Evolutionary conservation across 2,797 vertebrate genomes (phyloP), one percentile per base, ranked within the genome.

Genomic region (Gymnothorax reevesii): DNA sequence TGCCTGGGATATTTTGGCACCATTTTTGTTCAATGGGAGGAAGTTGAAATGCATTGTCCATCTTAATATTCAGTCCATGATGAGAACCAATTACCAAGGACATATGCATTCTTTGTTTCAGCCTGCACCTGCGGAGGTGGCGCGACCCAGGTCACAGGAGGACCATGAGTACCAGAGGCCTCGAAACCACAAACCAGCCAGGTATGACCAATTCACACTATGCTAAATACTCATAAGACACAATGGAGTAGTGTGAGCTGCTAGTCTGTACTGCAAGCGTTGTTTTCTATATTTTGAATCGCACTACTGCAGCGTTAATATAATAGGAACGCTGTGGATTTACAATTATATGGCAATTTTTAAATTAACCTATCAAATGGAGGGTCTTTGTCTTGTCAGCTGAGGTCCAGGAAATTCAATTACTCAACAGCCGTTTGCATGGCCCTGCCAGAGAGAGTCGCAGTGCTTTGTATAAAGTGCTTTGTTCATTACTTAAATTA

Each of bases 91-190:
- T 85, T 7, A 79, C 20, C n/a, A 52, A 80, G 17, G 2, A 49
- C 80, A 33, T 75, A 17, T 73, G 84, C 89, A 86, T 59, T 60
- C 86, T 82, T 83, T 85, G 49, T 8, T 86, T 86, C 91, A 99
- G 97, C 91, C 93, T 1, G 95, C 94, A 84, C 83, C 95, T 0
- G 93, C 96, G 0, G 97, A 98, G 42, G 94, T 95, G 0, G 90
- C 93, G 0, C 95, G 95, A n/a, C 95, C 96, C 62, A 94, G 97
- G 89, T 95, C 96, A 62, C 96, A 94, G 91, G 98, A 99, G 3
- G 96, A 95, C 42, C 87, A 94, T 0, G 97, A 99, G 86, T 82
- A 94, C 88, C 97, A 97, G 86, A 96, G 94, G 86, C 95, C 96
- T 86, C 97, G 91, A 93, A 95, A 95, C 71, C 95, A 97, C 87